Evolutionary conservation across 2,797 vertebrate genomes (phyloP), one percentile per base, ranked within the genome.

Genomic region (Nasua narica): DNA sequence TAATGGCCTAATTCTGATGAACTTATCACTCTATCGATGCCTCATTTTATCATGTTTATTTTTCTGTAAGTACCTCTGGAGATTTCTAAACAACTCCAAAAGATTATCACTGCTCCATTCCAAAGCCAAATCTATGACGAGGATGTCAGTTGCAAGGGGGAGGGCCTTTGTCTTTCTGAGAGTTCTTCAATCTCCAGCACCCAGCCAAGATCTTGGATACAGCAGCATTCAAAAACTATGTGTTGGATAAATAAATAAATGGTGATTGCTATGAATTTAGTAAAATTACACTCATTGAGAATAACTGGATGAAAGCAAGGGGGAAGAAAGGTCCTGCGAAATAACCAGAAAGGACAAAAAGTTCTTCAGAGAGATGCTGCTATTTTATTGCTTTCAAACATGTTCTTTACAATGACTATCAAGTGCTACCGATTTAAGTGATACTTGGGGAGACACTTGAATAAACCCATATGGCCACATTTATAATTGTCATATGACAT

Each of bases 191-290:
- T 76, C 90, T 52, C 15, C 16, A 79, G 48, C 37, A 50, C 6
- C 23, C 35, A 74, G 58, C 14, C 46, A 40, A 65, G 12, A 48
- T 77, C 35, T 32, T 72, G 37, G n/a, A 46, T 3, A 29, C 23
- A 82, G n/a, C 37, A 74, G 18, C 23, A 84, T 15, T 91, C 89
- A 48, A 21, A 82, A 92, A 83, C 50, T 79, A 84, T 56, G 94
- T 87, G 72, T 37, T 79, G 60, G 93, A 86, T 92, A 85, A 91
- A 84, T 69, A 86, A 87, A 86, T 67, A 83, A 94, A 69, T 48
- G 77, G 48, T 43, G 43, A 78, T 50, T 37, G 21, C 54, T 43
- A 74, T 23, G 19, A 83, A 82, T 89, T 74, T 69, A 86, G 52
- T 9, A 94, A 97, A 94, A 62, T 88, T 74, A 32, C 10, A 82